Percentiles rank a stretch among this genome's conserved stretches.
Conservation (phyloP, 2,797 vertebrate genomes). For the Novumbra hubbsi region DNA sequence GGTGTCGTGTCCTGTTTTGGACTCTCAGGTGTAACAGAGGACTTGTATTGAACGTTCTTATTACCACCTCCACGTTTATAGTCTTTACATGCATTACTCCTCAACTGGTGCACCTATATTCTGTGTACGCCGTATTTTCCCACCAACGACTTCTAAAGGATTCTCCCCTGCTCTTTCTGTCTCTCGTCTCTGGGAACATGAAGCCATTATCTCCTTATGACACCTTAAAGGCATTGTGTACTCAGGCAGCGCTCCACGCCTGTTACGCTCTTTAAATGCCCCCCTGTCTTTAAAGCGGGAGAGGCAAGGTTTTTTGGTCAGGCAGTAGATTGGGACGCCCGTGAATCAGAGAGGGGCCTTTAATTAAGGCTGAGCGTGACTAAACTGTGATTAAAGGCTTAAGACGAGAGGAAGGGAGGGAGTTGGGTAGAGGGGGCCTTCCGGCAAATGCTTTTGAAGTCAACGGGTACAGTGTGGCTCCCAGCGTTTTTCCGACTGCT, state of each 20-base stretch:
- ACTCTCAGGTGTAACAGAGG: background rate
- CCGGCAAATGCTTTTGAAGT: constrained; percentile 72
- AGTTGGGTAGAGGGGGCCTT: constrained; percentile 41
- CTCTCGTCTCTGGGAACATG: constrained; percentile 21
- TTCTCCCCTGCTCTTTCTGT: constrained; percentile 1
- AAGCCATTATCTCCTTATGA: constrained; percentile 58
- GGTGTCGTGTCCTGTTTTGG: background rate
- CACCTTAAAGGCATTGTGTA: constrained; percentile 54
- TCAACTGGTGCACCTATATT: constrained; percentile 25
- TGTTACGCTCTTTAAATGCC: constrained; percentile 46
- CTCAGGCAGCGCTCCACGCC: constrained; percentile 24
- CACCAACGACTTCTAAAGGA: constrained; percentile 40
- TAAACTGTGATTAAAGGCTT: constrained; percentile 83
- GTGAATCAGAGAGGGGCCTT: constrained; percentile 73
- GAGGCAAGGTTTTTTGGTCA: constrained; percentile 55
- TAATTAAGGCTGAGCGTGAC: constrained; percentile 81
- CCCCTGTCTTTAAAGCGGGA: constrained; percentile 25
- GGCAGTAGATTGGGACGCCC: constrained; percentile 58
- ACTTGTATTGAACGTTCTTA: background rate
- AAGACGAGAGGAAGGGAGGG: constrained; percentile 47
- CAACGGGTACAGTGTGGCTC: constrained; percentile 61
- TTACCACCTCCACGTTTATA: background rate
- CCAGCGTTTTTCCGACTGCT: constrained; percentile 57
- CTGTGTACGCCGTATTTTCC: constrained; percentile 36
- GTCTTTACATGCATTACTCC: constrained; percentile 15